Evolutionary conservation across 2,113 vertebrate species (phyloP).

Genomic region (Dicaeum eximium): DNA sequence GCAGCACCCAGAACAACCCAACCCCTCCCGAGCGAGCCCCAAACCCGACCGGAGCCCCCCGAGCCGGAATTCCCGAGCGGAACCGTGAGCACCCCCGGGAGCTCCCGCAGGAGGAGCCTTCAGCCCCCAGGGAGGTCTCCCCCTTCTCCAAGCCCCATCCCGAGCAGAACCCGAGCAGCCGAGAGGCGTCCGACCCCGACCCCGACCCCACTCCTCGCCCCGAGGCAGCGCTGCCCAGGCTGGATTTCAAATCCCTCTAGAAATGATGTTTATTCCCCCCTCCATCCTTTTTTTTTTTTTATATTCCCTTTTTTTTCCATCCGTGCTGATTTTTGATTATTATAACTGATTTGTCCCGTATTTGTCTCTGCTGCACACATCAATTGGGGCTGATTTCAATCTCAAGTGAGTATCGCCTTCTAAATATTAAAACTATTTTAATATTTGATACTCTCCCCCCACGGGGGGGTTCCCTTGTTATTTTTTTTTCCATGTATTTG

Average conservation of each 20-base stretch:
- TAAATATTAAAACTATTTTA: constrained; percentile 55
- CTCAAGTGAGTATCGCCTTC: constrained; percentile 85
- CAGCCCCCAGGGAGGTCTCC: neutral
- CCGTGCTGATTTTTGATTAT: constrained; percentile 73
- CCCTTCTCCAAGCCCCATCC: neutral
- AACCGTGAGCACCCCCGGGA: accelerated
- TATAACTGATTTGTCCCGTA: constrained; percentile 92
- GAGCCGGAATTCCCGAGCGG: accelerated
- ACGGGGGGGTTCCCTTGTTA: neutral
- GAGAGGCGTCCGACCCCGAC: neutral
- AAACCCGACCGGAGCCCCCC: accelerated
- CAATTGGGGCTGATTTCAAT: constrained; percentile 80
- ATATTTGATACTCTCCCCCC: constrained; percentile 49
- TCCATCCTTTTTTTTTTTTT: neutral
- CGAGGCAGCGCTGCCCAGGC: accelerated
- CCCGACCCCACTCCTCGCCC: neutral
- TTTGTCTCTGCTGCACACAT: constrained; percentile 86
- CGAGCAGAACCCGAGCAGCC: accelerated
- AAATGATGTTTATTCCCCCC: neutral
- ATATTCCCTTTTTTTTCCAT: neutral
- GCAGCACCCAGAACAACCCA: accelerated
- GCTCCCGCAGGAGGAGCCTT: neutral
- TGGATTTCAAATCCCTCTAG: neutral
- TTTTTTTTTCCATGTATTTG: neutral
- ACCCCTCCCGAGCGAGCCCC: neutral